These are phyloP conservation scores for Rhopalosiphum maidis DNA, from an alignment of 1,140 invertebrate species.

Conservation along the genomic window DNA sequence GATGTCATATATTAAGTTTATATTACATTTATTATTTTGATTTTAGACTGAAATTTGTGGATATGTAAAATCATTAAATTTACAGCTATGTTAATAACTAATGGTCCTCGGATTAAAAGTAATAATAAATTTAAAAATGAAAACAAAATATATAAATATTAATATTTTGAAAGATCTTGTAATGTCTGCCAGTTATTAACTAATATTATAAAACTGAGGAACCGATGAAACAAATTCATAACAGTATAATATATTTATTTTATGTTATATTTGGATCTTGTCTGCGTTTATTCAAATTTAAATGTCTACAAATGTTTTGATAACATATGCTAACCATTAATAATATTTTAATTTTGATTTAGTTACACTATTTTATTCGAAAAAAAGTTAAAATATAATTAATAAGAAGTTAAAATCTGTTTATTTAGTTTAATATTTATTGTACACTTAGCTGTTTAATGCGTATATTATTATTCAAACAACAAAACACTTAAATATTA, in stretches of 20 bases:
- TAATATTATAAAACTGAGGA: not conserved
- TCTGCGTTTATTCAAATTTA: not conserved
- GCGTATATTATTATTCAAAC: not conserved
- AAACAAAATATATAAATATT: not conserved
- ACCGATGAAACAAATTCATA: not conserved
- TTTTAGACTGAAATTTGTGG: not conserved
- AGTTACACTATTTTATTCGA: not conserved
- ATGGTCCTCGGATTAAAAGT: not conserved
- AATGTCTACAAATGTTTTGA: not conserved
- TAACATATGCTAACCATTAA: not conserved
- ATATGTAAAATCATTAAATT: not conserved
- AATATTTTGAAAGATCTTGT: not conserved
- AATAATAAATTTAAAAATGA: not conserved
- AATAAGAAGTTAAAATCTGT: not conserved
- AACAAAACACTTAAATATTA: not conserved
- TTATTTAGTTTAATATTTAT: not conserved
- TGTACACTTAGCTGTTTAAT: not conserved
- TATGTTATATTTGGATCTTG: not conserved
- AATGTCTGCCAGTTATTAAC: not conserved
- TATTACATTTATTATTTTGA: not conserved
- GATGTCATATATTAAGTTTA: not conserved
- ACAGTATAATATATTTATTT: constrained; percentile 3
- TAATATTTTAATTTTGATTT: not conserved
- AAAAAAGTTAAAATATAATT: not conserved
- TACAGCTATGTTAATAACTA: not conserved